These are phyloP conservation scores for Leiothrix lutea DNA, from an alignment of 2,113 vertebrate species.

Conservation along the genomic window DNA sequence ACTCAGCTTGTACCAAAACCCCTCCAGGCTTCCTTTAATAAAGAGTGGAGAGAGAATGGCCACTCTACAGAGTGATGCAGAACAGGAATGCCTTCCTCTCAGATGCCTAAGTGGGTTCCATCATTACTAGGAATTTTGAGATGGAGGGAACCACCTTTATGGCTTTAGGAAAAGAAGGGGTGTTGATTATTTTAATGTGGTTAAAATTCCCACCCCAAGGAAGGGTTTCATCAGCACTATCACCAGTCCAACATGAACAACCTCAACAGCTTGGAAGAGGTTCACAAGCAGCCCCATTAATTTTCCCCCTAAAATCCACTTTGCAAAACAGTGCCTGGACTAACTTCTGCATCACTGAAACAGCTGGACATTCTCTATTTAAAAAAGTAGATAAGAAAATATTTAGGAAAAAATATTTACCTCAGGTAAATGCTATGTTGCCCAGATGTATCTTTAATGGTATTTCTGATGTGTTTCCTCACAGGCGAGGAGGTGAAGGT, in stretches of 20 bases:
- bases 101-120: neutral
- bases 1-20: neutral
- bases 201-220: neutral
- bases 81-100: neutral
- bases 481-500: neutral
- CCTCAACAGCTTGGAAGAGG: neutral
- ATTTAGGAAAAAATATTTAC: neutral
- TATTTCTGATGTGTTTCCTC: neutral
- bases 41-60: fast-evolving
- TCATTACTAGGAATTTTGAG: neutral
- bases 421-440: neutral
- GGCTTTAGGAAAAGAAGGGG: neutral
- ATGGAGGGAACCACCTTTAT: neutral
- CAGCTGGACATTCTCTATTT: neutral
- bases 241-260: neutral
- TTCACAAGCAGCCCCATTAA: neutral
- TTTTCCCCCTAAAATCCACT: neutral
- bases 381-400: neutral
- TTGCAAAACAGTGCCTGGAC: neutral
- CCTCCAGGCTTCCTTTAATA: neutral
- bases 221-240: neutral
- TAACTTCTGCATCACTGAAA: neutral
- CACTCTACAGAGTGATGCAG: neutral
- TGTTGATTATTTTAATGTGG: neutral
- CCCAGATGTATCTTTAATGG: neutral